Percentiles rank a stretch among this genome's conserved stretches.
phyloP scores from a whole-genome alignment of 2,888 invertebrate species.

The Leptopilina myrica region DNA sequence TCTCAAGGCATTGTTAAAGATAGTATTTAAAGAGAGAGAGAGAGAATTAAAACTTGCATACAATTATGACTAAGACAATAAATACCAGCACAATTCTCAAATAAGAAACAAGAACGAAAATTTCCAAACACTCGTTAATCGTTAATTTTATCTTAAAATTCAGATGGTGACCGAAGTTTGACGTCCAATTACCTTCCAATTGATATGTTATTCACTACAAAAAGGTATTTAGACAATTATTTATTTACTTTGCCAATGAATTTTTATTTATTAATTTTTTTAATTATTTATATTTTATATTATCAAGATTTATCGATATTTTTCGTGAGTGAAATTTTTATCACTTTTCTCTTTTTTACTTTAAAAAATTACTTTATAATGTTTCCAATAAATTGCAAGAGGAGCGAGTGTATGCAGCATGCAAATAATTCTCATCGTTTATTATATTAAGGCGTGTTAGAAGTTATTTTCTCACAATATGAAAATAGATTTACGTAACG shows the following conservation, averaged over 20 bases:
- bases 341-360: slow-evolving; percentile 15
- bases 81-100: background rate
- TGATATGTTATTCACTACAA: slow-evolving; percentile 66
- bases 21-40: background rate
- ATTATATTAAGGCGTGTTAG: background rate
- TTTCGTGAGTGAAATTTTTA: background rate
- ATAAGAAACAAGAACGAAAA: slow-evolving; percentile 1
- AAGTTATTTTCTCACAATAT: slow-evolving; percentile 11
- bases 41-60: slow-evolving; percentile 2
- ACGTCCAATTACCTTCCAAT: slow-evolving; percentile 63
- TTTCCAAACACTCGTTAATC: background rate
- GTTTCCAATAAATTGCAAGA: slow-evolving; percentile 9
- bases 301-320: background rate
- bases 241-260: too few relatives aligned
- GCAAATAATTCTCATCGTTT: slow-evolving; percentile 23
- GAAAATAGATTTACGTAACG: slow-evolving; percentile 24
- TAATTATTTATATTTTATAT: background rate
- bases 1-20: background rate
- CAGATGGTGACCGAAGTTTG: slow-evolving; percentile 69
- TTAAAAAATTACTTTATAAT: slow-evolving; percentile 3
- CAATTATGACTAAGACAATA: background rate
- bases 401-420: background rate
- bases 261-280: background rate
- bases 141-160: slow-evolving; percentile 8
- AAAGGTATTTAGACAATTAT: slow-evolving; percentile 62